Conservation (phyloP, 2,113 vertebrate species). For the Plestiodon gilberti region DNA sequence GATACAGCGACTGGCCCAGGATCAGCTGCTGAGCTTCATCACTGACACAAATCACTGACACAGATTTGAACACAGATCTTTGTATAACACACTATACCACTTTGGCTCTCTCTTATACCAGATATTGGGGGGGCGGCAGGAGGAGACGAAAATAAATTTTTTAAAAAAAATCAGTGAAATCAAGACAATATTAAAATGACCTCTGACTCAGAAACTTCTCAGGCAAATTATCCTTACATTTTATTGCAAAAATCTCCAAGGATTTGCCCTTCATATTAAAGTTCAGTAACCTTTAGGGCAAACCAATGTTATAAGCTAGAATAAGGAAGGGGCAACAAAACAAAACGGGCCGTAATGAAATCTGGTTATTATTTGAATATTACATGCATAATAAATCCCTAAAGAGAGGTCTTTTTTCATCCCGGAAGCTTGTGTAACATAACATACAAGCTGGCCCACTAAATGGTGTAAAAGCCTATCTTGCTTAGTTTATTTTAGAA, state of each 20-base stretch:
- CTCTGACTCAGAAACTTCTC: conserved; percentile 56
- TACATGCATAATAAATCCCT: conserved; percentile 68
- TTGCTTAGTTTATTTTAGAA: conserved; percentile 74
- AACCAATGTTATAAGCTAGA: conserved; percentile 72
- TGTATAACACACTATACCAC: too few species aligned
- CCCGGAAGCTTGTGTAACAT: conserved; percentile 68
- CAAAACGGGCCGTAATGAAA: conserved; percentile 66
- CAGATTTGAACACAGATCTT: too few species aligned
- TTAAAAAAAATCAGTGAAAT: too few species aligned
- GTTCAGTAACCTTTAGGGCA: conserved; percentile 66
- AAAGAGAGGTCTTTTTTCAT: conserved; percentile 66
- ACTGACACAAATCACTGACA: too few species aligned
- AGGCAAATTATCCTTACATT: conserved; percentile 66
- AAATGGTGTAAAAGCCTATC: conserved; percentile 69
- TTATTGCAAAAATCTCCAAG: conserved; percentile 62
- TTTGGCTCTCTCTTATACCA: too few species aligned
- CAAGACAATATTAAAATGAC: conserved; percentile 62
- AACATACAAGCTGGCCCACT: conserved; percentile 65
- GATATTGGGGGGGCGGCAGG: too few species aligned
- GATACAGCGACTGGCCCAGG: too few species aligned
- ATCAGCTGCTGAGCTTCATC: too few species aligned
- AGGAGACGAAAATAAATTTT: too few species aligned
- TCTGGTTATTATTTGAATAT: conserved; percentile 69
- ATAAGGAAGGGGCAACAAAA: conserved; percentile 59
- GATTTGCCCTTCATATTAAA: conserved; percentile 64